Percentiles rank a stretch among this genome's conserved stretches.
These are phyloP conservation scores for Zaprionus lachaisei DNA, from an alignment of 1,140 invertebrate species.

Conservation along the genomic window DNA sequence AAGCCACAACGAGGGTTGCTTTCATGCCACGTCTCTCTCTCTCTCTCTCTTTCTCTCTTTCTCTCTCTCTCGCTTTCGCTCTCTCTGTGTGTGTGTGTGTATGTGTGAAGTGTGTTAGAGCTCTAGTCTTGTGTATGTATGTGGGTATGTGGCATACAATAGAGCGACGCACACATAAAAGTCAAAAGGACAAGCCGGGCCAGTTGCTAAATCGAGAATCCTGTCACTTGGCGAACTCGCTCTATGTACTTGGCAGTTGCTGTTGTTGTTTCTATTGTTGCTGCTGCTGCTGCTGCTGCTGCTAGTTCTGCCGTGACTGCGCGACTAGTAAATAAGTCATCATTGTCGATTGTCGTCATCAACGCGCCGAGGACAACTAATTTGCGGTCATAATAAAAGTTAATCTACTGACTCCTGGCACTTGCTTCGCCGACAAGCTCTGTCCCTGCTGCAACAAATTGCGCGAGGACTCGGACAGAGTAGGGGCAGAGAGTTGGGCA, in stretches of 20 bases:
- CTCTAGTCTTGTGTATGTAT: constrained; percentile 23
- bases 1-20: constrained; percentile 70
- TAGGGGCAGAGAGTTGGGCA: background rate
- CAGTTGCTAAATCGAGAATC: constrained; percentile 3
- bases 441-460: constrained; percentile 51
- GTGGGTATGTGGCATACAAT: constrained; percentile 49
- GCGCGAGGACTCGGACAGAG: constrained; percentile 36
- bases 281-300: constrained; percentile 12
- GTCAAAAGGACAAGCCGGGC: constrained; percentile 58
- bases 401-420: constrained; percentile 79
- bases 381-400: constrained; percentile 85
- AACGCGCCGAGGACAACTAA: constrained; percentile 83
- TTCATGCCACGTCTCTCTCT: constrained; percentile 34
- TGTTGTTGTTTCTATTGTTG: background rate
- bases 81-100: background rate
- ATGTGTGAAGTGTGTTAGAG: constrained; percentile 28
- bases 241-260: constrained; percentile 29
- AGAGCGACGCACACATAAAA: constrained; percentile 54
- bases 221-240: constrained; percentile 38
- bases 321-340: constrained; percentile 77
- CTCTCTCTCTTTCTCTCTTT: constrained; percentile 15
- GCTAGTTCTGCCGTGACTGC: constrained; percentile 3
- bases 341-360: constrained; percentile 82
- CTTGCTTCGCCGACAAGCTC: constrained; percentile 28
- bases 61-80: background rate